phyloP scores from a whole-genome alignment of 1,140 invertebrate genomes.

The Mizuhopecten yessoensis region DNA sequence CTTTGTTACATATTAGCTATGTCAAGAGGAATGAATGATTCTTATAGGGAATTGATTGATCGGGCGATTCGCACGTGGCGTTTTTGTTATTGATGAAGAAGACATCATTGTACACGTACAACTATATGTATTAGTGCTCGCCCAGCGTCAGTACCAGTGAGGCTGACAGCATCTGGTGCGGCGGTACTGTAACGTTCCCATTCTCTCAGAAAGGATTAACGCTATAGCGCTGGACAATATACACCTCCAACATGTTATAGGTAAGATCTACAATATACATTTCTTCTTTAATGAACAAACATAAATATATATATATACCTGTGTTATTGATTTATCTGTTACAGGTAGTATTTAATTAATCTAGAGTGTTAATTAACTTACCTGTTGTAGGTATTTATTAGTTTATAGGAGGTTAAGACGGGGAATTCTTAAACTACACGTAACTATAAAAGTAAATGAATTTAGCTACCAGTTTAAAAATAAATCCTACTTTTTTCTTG shows the following conservation, averaged over 20 bases:
- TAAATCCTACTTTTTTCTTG: too few relatives aligned
- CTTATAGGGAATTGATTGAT: background rate
- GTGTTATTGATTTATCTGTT: too few relatives aligned
- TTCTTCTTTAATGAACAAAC: background rate
- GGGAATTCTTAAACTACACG: too few relatives aligned
- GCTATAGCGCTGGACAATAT: background rate
- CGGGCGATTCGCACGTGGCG: background rate
- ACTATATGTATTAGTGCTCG: background rate
- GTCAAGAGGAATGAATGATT: background rate
- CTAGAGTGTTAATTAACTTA: too few relatives aligned
- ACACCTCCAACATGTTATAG: background rate
- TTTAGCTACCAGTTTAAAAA: too few relatives aligned
- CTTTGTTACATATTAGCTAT: conserved; percentile 1
- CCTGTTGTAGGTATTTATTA: too few relatives aligned
- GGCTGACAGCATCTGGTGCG: background rate
- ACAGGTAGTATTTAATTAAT: too few relatives aligned
- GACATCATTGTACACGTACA: background rate
- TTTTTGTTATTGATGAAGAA: background rate
- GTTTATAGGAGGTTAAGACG: too few relatives aligned
- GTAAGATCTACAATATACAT: background rate
- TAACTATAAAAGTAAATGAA: too few relatives aligned
- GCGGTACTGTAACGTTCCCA: background rate
- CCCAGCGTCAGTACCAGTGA: background rate
- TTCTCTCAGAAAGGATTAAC: background rate
- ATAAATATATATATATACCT: too few relatives aligned